Conservation (phyloP, 1,140 invertebrate genomes). For the Hestina assimilis region DNA sequence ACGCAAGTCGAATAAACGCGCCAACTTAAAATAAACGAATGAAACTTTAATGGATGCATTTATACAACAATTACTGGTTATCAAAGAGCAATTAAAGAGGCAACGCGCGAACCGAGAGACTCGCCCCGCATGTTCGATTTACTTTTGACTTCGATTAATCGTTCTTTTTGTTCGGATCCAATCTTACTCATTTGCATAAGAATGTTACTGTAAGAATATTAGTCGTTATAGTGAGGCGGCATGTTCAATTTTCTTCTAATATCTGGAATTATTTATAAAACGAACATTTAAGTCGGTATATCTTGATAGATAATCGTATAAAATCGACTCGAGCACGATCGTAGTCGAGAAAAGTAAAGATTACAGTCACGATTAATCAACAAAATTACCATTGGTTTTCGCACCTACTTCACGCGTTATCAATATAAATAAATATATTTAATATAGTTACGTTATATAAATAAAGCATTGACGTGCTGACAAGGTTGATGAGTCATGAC, state of each 20-base stretch:
- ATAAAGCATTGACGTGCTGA: conserved; percentile 54
- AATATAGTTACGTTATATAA: conserved; percentile 52
- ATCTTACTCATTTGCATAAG: conserved; percentile 64
- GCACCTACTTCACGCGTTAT: conserved; percentile 40
- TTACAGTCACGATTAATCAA: conserved; percentile 41
- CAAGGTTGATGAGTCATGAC: conserved; percentile 64
- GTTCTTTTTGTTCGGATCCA: conserved; percentile 61
- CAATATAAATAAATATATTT: conserved; percentile 49
- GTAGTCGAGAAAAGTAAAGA: conserved; percentile 17
- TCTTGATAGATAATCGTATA: conserved; percentile 1
- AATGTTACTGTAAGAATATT: conserved; percentile 50
- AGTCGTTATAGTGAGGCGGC: conserved; percentile 23
- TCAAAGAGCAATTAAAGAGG: conserved; percentile 68
- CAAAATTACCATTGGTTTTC: conserved; percentile 40
- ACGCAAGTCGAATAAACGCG: conserved; percentile 15
- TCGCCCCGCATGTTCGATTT: conserved; percentile 55
- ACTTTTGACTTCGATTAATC: conserved; percentile 67
- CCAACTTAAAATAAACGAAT: conserved; percentile 37
- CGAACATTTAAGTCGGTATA: conserved; percentile 14
- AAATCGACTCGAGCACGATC: not conserved
- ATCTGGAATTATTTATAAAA: conserved; percentile 12
- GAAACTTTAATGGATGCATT: conserved; percentile 60
- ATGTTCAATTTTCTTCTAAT: conserved; percentile 28
- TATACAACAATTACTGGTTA: conserved; percentile 67
- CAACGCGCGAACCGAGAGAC: conserved; percentile 52